These are phyloP conservation scores for Brachypterus glaber DNA, from an alignment of 2,888 invertebrate genomes.

Conservation along the genomic window DNA sequence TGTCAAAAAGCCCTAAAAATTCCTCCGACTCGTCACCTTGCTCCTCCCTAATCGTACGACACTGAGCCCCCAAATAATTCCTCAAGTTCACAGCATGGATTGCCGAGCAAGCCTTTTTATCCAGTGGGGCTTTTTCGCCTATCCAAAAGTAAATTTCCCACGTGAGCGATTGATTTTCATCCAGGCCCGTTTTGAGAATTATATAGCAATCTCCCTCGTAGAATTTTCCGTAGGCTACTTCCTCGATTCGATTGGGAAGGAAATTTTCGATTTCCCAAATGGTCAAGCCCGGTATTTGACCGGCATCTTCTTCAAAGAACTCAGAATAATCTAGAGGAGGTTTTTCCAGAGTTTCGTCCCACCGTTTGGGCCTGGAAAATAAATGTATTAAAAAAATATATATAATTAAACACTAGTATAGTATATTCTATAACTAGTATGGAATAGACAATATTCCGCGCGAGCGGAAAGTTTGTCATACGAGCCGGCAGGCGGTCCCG, in stretches of 20 bases:
- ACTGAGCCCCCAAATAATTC: conserved; percentile 88
- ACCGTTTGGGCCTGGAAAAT: conserved; percentile 71
- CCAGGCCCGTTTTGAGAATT: conserved; percentile 76
- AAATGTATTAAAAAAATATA: too few relatives aligned
- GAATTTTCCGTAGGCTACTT: conserved; percentile 93
- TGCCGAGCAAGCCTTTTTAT: conserved; percentile 92
- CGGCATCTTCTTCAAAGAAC: conserved; percentile 92
- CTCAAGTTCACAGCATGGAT: conserved; percentile 98
- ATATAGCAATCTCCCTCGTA: conserved; percentile 99
- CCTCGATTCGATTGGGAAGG: conserved; percentile 87
- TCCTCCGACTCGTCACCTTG: conserved; percentile 95
- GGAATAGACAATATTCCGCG: too few relatives aligned
- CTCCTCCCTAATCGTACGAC: conserved; percentile 92
- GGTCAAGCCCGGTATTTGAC: conserved; percentile 82
- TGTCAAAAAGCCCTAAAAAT: conserved; percentile 84
- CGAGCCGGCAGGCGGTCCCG: too few relatives aligned
- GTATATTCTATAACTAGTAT: too few relatives aligned
- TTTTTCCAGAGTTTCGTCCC: conserved; percentile 93
- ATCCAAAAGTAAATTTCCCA: conserved; percentile 99
- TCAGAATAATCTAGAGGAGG: conserved; percentile 95
- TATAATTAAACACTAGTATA: too few relatives aligned
- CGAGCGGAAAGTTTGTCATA: too few relatives aligned
- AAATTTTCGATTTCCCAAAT: conserved; percentile 99
- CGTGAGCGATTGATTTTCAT: conserved; percentile 71
- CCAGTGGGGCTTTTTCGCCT: conserved; percentile 85